Conservation (phyloP, 2,113 vertebrate species). For the Toxostoma redivivum region DNA sequence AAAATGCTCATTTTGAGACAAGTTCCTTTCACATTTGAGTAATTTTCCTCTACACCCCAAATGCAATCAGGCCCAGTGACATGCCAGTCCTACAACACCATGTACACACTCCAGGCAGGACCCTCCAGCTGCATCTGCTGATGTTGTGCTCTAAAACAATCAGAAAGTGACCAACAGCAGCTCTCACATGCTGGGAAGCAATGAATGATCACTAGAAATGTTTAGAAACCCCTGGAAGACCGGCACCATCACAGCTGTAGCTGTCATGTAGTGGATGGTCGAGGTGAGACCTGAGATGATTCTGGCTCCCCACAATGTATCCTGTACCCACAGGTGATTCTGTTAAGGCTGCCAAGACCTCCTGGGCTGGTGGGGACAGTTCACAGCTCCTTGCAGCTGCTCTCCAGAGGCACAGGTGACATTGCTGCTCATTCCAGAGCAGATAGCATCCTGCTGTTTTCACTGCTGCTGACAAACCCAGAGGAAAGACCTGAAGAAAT, state of each 20-base stretch:
- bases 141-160: neutral
- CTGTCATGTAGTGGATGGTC: neutral
- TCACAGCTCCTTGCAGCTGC: neutral
- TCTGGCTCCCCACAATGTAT: rapidly evolving
- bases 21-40: neutral
- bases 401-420: neutral
- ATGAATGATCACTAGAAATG: neutral
- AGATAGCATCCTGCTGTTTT: neutral
- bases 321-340: neutral
- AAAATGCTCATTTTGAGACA: conserved; percentile 12
- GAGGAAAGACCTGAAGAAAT: neutral
- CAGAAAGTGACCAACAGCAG: neutral
- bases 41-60: neutral
- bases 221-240: neutral
- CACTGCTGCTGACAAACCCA: neutral
- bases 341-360: neutral
- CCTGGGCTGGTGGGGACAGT: neutral
- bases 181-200: neutral
- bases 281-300: neutral
- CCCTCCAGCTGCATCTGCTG: neutral
- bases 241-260: neutral
- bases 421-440: rapidly evolving
- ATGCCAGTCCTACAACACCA: rapidly evolving
- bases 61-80: neutral
- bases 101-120: neutral